Evolutionary conservation across 2,888 invertebrate species (phyloP).

Genomic region (Tanypteryx hageni): DNA sequence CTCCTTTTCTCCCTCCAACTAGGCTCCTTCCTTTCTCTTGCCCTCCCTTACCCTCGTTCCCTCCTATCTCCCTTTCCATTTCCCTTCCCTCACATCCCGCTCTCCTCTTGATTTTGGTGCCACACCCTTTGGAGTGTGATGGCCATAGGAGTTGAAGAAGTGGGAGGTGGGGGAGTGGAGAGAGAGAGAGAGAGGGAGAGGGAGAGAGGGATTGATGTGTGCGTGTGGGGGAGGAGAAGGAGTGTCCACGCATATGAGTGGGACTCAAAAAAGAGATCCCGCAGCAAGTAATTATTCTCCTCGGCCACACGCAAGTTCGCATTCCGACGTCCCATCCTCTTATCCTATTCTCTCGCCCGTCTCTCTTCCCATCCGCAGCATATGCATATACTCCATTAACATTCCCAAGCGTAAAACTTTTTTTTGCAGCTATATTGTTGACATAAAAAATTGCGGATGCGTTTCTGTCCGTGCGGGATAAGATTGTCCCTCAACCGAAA

Average conservation of each 20-base stretch:
- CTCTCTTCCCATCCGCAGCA: too few species aligned
- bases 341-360: neutral
- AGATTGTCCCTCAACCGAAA: too few species aligned
- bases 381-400: too few species aligned
- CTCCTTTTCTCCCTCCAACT: neutral
- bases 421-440: too few species aligned
- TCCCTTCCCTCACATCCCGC: neutral
- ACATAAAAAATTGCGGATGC: too few species aligned
- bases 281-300: neutral
- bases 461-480: too few species aligned
- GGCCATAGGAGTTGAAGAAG: neutral
- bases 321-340: neutral
- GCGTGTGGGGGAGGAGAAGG: too few species aligned
- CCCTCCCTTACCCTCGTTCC: neutral
- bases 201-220: neutral
- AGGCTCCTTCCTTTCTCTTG: neutral
- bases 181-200: neutral
- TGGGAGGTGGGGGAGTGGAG: neutral
- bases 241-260: too few species aligned
- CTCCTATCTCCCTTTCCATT: neutral
- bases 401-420: too few species aligned
- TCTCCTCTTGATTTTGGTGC: neutral
- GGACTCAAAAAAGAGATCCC: neutral
- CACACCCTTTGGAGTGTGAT: neutral
- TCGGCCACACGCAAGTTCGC: neutral